Conservation (phyloP, 2,113 vertebrate species). For the Panurus biarmicus region DNA sequence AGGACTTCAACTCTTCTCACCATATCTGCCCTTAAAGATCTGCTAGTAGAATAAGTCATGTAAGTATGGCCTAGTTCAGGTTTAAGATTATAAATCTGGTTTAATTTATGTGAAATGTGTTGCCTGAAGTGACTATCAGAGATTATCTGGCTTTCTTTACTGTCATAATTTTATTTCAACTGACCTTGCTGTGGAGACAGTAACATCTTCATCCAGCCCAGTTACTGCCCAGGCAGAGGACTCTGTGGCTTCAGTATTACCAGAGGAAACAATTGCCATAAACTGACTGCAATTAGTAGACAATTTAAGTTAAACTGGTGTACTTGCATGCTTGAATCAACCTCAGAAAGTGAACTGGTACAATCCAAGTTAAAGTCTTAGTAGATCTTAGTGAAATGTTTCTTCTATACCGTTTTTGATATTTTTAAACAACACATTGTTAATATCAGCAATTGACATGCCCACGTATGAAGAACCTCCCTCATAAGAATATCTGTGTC, state of each 20-base stretch:
- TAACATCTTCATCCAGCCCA: background rate
- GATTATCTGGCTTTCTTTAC: background rate
- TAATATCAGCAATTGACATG: background rate
- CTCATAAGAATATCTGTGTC: background rate
- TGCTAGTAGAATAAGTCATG: background rate
- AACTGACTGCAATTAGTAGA: background rate
- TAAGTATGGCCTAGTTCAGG: background rate
- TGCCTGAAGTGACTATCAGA: background rate
- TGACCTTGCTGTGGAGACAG: background rate
- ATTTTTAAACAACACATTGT: background rate
- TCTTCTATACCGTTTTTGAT: background rate
- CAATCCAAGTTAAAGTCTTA: background rate
- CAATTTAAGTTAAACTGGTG: background rate
- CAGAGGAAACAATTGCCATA: background rate
- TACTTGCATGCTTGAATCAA: background rate
- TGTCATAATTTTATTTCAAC: background rate
- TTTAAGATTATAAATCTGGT: background rate
- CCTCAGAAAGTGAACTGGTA: background rate
- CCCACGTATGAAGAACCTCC: background rate
- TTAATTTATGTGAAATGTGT: background rate
- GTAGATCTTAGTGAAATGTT: background rate
- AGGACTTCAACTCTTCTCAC: background rate
- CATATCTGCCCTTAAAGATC: background rate
- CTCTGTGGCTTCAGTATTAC: background rate
- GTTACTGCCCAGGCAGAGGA: background rate